Percentiles rank a stretch among this genome's conserved stretches.
Evolutionary conservation across 2,888 invertebrate genomes (phyloP).

Genomic region (Resseliella maxima): DNA sequence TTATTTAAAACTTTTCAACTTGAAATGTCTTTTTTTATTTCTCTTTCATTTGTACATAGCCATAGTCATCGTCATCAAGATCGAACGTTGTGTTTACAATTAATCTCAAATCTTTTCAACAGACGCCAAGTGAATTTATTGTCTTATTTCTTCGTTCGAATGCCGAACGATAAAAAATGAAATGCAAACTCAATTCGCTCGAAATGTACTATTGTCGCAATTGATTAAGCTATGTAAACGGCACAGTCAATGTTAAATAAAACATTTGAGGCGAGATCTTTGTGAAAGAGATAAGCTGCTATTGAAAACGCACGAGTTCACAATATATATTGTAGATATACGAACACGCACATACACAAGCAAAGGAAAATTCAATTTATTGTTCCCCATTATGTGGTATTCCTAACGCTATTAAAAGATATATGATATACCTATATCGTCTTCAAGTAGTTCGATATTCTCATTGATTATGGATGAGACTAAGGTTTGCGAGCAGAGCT

Average conservation of each 20-base stretch:
- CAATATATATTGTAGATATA: background rate
- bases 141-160: background rate
- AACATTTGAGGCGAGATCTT: background rate
- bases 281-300: background rate
- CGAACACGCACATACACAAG: background rate
- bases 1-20: background rate
- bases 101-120: background rate
- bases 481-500: background rate
- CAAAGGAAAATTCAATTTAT: slow-evolving; percentile 31
- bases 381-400: slow-evolving; percentile 40
- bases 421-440: background rate
- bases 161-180: background rate
- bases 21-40: background rate
- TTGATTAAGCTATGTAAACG: slow-evolving; percentile 20
- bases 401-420: slow-evolving; percentile 18
- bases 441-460: background rate
- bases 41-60: background rate
- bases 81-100: slow-evolving; percentile 15
- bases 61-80: background rate
- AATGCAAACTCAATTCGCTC: background rate
- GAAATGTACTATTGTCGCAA: background rate
- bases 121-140: background rate
- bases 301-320: slow-evolving; percentile 20
- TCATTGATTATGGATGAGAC: slow-evolving; percentile 53
- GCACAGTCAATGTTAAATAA: background rate